Conservation (phyloP, 2,797 vertebrate genomes). For the Artibeus lituratus region DNA sequence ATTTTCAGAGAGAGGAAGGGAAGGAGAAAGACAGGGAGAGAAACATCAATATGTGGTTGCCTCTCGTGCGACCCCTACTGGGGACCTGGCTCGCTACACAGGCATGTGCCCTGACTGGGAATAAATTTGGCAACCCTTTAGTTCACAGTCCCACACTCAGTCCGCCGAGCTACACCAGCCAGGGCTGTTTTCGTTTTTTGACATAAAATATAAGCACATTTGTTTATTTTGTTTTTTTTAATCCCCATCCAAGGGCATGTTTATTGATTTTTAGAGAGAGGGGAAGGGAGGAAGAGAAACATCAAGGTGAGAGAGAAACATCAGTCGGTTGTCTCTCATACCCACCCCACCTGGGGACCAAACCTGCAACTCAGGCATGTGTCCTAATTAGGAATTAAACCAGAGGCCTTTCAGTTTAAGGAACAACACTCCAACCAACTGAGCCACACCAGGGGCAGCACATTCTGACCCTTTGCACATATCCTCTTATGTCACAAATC, state of each 20-base stretch:
- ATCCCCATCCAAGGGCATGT: background rate
- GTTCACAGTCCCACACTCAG: too few species aligned
- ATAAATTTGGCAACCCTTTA: too few species aligned
- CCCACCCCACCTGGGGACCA: background rate
- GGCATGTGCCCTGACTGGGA: too few species aligned
- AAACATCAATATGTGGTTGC: too few species aligned
- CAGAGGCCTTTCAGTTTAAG: background rate
- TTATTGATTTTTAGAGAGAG: background rate
- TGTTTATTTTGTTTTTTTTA: background rate
- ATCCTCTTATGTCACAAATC: background rate
- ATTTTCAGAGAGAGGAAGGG: too few species aligned
- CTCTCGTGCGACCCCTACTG: too few species aligned
- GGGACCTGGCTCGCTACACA: too few species aligned
- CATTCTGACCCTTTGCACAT: background rate
- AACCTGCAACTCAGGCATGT: background rate
- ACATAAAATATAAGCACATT: background rate
- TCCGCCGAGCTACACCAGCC: too few species aligned
- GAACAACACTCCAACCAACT: background rate
- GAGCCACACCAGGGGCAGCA: background rate
- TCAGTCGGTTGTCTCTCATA: background rate
- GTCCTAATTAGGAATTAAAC: background rate
- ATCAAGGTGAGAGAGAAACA: background rate
- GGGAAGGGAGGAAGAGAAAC: background rate
- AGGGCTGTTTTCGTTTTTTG: background rate
- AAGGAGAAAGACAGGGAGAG: too few species aligned